Base-by-base conservation (phyloP, 2,113 vertebrate genomes). In the Prinia subflava region DNA sequence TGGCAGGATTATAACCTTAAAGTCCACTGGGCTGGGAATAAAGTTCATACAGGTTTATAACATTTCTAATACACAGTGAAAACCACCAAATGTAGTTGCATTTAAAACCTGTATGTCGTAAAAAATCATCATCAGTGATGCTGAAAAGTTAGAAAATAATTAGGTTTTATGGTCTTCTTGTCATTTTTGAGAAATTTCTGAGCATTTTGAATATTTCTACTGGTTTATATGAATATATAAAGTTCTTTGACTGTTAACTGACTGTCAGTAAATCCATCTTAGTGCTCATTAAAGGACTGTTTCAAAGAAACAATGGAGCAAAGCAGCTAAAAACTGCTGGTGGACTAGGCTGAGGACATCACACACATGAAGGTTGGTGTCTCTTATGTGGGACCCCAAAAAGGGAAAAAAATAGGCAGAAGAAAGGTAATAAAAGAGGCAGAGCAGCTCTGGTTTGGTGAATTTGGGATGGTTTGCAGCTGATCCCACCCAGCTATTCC, bases 1-100 rank as follows among this genome's bases (percentile, higher is more conserved):
- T 98, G 97, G 97, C 97, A 94, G 76, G 19, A 9, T 87, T 81
- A 76, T 85, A 76, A 44, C 49, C 57, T 79, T 92, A 41, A 94
- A 90, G 87, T 95, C 91, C 69, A 81, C 87, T 57, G 71, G 80
- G 92, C 80, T 96, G 96, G 86, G 96, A 97, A 97, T 70, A 78
- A 94, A 56, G 39, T 89, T 96, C 39, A 27, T 83, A 80, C 65
- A 87, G 79, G 57, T 95, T 97, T 97, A 87, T 89, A 82, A 50
- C 28, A 39, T 68, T 92, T 49, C 22, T 93, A 59, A 78, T 94
- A 50, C 17, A 35, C 25, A 69, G 37, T 31, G 47, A 87, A 35
- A 56, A 52, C 2, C 33, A 25, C 50, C 23, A 65, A 89, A 82
- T 13, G 15, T 30, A 82, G 16, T 37, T 92, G 37, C 12, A 8